Evolutionary conservation across 2,797 vertebrate species (phyloP).

Genomic region (Saxicola maurus): DNA sequence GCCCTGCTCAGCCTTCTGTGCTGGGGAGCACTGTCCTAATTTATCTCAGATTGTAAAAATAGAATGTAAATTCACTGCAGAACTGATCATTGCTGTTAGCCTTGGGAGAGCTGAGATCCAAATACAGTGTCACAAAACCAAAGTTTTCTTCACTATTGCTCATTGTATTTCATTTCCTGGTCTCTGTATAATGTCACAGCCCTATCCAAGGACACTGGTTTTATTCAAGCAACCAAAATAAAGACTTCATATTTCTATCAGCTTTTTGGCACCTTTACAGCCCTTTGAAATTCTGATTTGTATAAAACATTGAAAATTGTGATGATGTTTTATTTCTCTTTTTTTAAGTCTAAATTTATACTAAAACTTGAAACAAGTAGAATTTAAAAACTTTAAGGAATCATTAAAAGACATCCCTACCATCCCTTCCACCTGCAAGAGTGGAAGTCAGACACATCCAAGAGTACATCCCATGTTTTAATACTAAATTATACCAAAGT

Average conservation of each 20-base stretch:
- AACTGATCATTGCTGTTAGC: rapidly evolving
- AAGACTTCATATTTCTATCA: neutral
- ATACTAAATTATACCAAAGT: neutral
- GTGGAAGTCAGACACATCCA: neutral
- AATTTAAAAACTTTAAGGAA: neutral
- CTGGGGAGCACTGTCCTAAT: rapidly evolving
- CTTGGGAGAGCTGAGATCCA: neutral
- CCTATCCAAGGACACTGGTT: neutral
- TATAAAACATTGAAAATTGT: neutral
- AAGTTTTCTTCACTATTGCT: neutral
- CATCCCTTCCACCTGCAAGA: neutral
- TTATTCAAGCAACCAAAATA: neutral
- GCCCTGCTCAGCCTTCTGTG: neutral
- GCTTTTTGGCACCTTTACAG: neutral
- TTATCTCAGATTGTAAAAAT: neutral
- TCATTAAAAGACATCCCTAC: neutral
- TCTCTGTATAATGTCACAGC: neutral
- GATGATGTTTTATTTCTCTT: neutral
- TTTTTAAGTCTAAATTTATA: neutral
- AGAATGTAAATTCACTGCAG: neutral
- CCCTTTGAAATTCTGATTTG: neutral
- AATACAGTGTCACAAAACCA: neutral
- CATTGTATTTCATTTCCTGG: neutral
- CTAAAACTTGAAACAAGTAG: neutral
- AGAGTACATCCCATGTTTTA: neutral